A percentile compares a stretch with the other conserved stretches of the same genome.
These are phyloP conservation scores for Drosophila virilis DNA, from an alignment of 1,140 invertebrate species.

Conservation along the genomic window DNA sequence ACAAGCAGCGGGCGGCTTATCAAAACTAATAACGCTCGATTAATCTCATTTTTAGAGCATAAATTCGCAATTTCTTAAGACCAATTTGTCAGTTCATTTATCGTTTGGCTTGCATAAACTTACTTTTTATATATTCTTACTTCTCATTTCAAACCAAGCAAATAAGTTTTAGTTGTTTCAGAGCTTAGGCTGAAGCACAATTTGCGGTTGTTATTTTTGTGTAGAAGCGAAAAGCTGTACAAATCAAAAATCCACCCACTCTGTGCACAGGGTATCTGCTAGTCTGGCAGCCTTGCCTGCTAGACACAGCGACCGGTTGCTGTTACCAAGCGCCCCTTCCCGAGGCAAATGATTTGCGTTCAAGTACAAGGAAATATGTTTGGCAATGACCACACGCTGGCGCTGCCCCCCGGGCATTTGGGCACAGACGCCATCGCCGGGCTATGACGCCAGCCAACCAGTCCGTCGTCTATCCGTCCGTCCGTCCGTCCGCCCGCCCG, in stretches of 20 bases:
- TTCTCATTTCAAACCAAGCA: too few relatives aligned
- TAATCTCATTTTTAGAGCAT: too few relatives aligned
- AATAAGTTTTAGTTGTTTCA: too few relatives aligned
- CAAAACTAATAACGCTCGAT: too few relatives aligned
- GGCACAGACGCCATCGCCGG: conserved; percentile 10
- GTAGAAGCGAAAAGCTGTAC: too few relatives aligned
- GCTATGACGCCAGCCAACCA: conserved; percentile 52
- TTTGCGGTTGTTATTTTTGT: too few relatives aligned
- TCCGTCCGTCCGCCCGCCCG: not conserved
- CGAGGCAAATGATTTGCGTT: conserved; percentile 48
- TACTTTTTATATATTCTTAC: too few relatives aligned
- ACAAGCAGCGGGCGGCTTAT: not conserved
- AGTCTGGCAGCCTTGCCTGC: not conserved
- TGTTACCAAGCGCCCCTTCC: conserved; percentile 19
- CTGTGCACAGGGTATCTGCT: not conserved
- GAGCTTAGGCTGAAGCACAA: too few relatives aligned
- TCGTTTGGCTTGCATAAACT: too few relatives aligned
- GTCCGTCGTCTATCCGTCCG: conserved; percentile 15
- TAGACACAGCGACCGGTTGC: conserved; percentile 32
- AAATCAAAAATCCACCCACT: too few relatives aligned
- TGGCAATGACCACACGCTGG: conserved; percentile 66
- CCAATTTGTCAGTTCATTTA: too few relatives aligned
- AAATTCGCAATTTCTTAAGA: too few relatives aligned
- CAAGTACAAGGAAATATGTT: conserved; percentile 77
- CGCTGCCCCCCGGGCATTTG: conserved; percentile 3